phyloP scores from a whole-genome alignment of 2,797 vertebrate species.

The Odontamblyopus rebecca region DNA sequence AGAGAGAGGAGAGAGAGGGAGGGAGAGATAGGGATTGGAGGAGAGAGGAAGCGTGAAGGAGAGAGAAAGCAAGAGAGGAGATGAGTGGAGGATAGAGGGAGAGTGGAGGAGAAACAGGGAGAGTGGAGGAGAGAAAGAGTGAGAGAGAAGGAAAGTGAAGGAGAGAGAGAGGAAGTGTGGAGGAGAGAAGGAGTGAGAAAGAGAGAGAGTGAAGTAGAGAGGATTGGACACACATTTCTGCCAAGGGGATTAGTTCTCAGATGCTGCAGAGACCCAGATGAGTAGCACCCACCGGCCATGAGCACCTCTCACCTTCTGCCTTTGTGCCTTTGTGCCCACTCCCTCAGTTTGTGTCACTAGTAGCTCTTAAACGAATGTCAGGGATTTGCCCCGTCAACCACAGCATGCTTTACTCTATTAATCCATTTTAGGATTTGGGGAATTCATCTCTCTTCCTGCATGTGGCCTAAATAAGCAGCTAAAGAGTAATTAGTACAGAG shows the following conservation, averaged over 20 bases:
- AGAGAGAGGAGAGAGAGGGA: no score
- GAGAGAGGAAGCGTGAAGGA: no score
- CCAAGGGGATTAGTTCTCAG: constrained; percentile 81
- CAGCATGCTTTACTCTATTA: constrained; percentile 62
- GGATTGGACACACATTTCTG: constrained; percentile 72
- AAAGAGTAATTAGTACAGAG: not conserved
- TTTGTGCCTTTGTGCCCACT: constrained; percentile 1
- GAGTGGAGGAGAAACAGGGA: no score
- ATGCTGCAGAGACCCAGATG: constrained; percentile 64
- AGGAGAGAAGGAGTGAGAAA: constrained; percentile 39
- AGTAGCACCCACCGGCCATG: constrained; percentile 53
- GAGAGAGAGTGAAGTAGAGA: not conserved
- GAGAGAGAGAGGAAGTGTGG: constrained; percentile 25
- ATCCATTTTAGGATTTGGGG: constrained; percentile 69
- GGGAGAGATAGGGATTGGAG: no score
- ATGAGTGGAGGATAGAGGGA: no score
- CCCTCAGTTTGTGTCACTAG: constrained; percentile 29
- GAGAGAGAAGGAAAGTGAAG: constrained; percentile 21
- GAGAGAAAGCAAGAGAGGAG: no score
- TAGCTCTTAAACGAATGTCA: constrained; percentile 51
- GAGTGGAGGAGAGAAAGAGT: no score
- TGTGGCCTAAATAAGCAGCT: constrained; percentile 49
- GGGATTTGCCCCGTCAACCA: constrained; percentile 62
- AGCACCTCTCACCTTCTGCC: constrained; percentile 19
- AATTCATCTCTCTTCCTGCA: constrained; percentile 47